Conservation (phyloP, 2,797 vertebrate genomes). For the Enteromius unitaeniatus region DNA sequence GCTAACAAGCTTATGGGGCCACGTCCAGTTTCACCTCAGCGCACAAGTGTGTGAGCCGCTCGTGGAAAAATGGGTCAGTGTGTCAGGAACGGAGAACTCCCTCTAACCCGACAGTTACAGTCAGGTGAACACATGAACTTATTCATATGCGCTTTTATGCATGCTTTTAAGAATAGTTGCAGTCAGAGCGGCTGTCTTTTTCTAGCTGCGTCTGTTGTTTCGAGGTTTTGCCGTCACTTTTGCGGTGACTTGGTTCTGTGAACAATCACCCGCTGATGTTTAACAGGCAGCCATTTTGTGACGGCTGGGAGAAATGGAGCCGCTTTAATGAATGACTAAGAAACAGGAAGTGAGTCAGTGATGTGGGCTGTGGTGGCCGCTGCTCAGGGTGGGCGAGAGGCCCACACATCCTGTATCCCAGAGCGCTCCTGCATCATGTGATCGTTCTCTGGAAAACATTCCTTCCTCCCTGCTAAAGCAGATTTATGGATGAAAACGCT, state of each 20-base stretch:
- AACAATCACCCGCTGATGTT: slow-evolving; percentile 43
- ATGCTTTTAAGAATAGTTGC: background rate
- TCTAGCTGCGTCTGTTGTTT: background rate
- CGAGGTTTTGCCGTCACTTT: slow-evolving; percentile 35
- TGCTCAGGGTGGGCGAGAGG: slow-evolving; percentile 41
- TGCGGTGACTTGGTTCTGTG: slow-evolving; percentile 34
- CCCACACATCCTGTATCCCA: slow-evolving; percentile 58
- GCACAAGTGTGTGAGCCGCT: slow-evolving; percentile 43
- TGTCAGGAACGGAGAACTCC: slow-evolving; percentile 56
- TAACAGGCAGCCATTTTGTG: slow-evolving; percentile 69
- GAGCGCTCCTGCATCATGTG: slow-evolving; percentile 48
- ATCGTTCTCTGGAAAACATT: slow-evolving; percentile 46
- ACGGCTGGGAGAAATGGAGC: slow-evolving; percentile 72
- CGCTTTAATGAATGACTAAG: slow-evolving; percentile 79
- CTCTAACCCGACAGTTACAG: slow-evolving; percentile 33
- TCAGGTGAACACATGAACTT: slow-evolving; percentile 12
- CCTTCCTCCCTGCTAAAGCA: slow-evolving; percentile 25
- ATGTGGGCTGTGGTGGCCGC: slow-evolving; percentile 65
- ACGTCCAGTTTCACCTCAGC: slow-evolving; percentile 54
- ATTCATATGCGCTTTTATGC: background rate
- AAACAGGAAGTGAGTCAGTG: slow-evolving; percentile 81
- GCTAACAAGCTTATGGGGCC: slow-evolving; percentile 41
- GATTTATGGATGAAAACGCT: slow-evolving; percentile 17
- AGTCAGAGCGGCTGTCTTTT: background rate
- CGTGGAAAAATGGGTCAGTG: slow-evolving; percentile 61